Evolutionary conservation across 1,140 invertebrate species (phyloP), one percentile per base, ranked within the genome.

Genomic region (Pollicipes pollicipes): DNA sequence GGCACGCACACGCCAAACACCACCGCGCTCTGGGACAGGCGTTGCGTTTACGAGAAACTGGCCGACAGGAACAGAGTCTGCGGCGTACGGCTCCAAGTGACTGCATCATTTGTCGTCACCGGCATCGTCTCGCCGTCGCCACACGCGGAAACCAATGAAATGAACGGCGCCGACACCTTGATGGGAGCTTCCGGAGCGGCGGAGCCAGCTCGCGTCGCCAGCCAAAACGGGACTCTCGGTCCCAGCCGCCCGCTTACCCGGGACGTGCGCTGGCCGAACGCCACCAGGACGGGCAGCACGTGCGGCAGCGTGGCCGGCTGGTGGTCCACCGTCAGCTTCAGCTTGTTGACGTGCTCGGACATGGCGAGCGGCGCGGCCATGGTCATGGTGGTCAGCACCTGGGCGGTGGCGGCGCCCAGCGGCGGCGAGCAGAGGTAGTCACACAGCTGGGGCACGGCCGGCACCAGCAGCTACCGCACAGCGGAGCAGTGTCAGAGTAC

Each of bases 301-400:
- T 58, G 45, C 45, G 45, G 84, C 17, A 88, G 78, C 27, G 84
- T 85, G 72, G 83, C 84, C 0, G 88, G 86, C 76, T 89, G 85
- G 35, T 84, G 80, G 70, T 87, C 84, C 6, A 85, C 86, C 1
- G 86, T 85, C 70, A 85, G 80, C 74, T 87, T 86, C 73, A 92
- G 82, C 68, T 85, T 84, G 67, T 83, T 80, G 31, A 87, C 79
- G 77, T 90, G 86, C 78, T 88, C 87, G 30, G 85, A 80, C 67
- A 92, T 82, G 64, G 87, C 78, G 63, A 84, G 79, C 0, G 88
- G 85, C 66, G 85, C 83, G 68, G 84, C 84, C 75, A 86, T 82
- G 13, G 89, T 85, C 80, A 94, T 83, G 76, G 88, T 85, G 3
- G 88, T 80, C 76, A 94, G 86, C 32, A 94, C 88, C 81, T 90